Evolutionary conservation across 2,797 vertebrate genomes (phyloP), one percentile per base, ranked within the genome.

Genomic region (Pangasius mekongensis): DNA sequence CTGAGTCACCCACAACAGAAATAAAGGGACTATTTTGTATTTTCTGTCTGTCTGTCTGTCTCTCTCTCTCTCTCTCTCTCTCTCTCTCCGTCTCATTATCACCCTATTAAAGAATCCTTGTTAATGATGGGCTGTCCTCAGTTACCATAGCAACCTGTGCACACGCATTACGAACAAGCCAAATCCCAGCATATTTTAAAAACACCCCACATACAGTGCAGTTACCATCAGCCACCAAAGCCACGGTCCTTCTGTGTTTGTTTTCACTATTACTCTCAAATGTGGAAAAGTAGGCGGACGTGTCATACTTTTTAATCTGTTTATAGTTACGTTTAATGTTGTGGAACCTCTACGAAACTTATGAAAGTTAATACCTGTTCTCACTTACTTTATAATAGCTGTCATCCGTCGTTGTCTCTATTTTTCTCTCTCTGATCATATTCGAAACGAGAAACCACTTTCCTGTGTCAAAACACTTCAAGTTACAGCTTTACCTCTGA

Each of bases 101-200:
- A 33, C 76, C n/a, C 49, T 8, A 69, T 73, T 74, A 77, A 78
- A 81, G 36, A 18, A 27, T 13, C 27, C 47, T 56, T 66, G 69
- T 66, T 89, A 83, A 84, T 58, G 47, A 88, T 83, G 67, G 78
- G 39, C 69, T 66, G 66, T 87, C 78, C 74, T 80, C 47, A 58
- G 89, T 89, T 88, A 84, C 90, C 73, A 87, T 88, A 78, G 83
- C 30, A 86, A 88, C 87, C 60, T 5, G 67, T 33, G 16, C n/a
- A 71, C 30, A 10, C 7, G 3, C 11, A 20, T 16, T 13, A 22
- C 16, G 7, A 60, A 36, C 18, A 39, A 81, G 20, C 52, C 78
- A 60, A 81, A 60, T 60, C 20, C 18, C 30, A 81, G 54, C 10
- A 39, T 14, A 77, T 22, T 20, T 78, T 78, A 56, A 58, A 54